Percentiles rank a stretch among this genome's conserved stretches.
Conservation (phyloP, 2,888 invertebrate genomes). For the Tipula confusa region DNA sequence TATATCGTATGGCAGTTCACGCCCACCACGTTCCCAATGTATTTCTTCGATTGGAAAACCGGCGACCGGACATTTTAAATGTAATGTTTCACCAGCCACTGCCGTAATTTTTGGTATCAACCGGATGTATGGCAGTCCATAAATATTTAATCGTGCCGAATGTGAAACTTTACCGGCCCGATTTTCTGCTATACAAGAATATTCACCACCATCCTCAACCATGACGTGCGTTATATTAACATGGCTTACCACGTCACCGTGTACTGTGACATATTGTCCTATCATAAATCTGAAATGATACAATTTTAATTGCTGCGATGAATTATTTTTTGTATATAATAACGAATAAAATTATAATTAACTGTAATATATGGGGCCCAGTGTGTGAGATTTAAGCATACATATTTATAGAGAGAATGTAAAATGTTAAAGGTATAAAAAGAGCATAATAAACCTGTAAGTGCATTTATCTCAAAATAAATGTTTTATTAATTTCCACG, state of each 20-base stretch:
- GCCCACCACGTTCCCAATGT: constrained; percentile 71
- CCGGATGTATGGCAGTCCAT: constrained; percentile 75
- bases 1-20: constrained; percentile 72
- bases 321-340: not conserved
- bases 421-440: too few species aligned
- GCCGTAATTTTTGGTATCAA: constrained; percentile 77
- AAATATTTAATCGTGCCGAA: constrained; percentile 72
- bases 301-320: not conserved
- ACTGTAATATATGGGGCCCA: not conserved
- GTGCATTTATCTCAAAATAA: too few species aligned
- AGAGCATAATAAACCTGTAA: too few species aligned
- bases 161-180: constrained; percentile 68
- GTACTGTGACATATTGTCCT: constrained; percentile 70
- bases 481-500: too few species aligned
- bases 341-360: not conserved
- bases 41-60: constrained; percentile 78
- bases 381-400: not conserved
- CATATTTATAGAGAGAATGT: too few species aligned
- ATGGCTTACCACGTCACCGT: constrained; percentile 78
- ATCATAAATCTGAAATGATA: constrained; percentile 61
- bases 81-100: constrained; percentile 70
- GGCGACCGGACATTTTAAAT: constrained; percentile 74
- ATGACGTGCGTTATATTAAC: constrained; percentile 75
- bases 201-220: constrained; percentile 77
- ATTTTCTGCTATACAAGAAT: constrained; percentile 71